These are phyloP conservation scores for Chaetodon trifascialis DNA, from an alignment of 2,113 vertebrate species.

Conservation along the genomic window DNA sequence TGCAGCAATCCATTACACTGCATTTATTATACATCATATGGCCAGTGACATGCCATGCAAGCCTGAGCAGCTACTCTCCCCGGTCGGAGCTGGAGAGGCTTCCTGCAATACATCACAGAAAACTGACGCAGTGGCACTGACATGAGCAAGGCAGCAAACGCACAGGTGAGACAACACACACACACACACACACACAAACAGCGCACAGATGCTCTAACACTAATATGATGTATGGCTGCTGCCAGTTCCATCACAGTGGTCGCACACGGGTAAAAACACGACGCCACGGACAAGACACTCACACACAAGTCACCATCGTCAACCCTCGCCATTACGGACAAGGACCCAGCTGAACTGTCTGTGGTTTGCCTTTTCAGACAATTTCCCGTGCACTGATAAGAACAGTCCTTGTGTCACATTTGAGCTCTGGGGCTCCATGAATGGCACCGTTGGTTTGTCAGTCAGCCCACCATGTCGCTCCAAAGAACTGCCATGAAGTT, in stretches of 20 bases:
- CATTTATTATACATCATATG: constrained; percentile 83
- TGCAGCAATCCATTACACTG: constrained; percentile 82
- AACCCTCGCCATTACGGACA: neutral
- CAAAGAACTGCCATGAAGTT: neutral
- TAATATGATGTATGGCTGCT: constrained; percentile 42
- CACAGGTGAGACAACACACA: constrained; percentile 2
- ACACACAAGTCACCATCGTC: neutral
- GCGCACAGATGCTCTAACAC: constrained; percentile 18
- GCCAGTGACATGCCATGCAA: constrained; percentile 60
- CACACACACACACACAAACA: constrained; percentile 2
- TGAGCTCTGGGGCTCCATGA: neutral
- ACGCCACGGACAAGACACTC: neutral
- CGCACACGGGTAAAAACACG: constrained; percentile 15
- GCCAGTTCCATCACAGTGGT: constrained; percentile 21
- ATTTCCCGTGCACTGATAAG: neutral
- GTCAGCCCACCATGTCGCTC: neutral
- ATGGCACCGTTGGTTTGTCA: neutral
- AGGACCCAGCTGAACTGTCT: neutral
- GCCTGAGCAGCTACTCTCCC: constrained; percentile 55
- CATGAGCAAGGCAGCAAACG: constrained; percentile 9
- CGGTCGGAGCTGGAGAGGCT: constrained; percentile 35
- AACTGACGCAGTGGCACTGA: constrained; percentile 38
- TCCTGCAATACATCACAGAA: constrained; percentile 51
- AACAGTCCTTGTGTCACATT: neutral
- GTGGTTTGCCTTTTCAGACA: neutral